Percentiles rank a stretch among this genome's conserved stretches.
Evolutionary conservation across 2,797 vertebrate genomes (phyloP).

Genomic region (Telmatherina bonti): DNA sequence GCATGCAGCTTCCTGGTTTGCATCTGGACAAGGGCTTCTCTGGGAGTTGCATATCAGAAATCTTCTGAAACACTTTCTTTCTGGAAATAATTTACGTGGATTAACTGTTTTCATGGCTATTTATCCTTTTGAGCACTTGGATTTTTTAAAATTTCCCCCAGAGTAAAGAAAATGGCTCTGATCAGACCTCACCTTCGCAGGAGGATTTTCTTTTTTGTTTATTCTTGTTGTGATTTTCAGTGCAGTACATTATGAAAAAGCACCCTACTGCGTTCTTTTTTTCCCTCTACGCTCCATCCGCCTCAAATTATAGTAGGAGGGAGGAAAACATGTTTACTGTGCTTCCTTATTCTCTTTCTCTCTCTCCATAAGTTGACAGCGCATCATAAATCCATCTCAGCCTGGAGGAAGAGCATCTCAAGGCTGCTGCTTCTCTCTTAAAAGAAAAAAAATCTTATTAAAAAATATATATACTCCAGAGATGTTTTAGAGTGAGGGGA

Average conservation of each 20-base stretch:
- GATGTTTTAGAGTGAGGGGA: conserved; percentile 17
- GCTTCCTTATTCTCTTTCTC: conserved; percentile 60
- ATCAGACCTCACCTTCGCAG: conserved; percentile 15
- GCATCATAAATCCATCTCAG: conserved; percentile 76
- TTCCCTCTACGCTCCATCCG: conserved; percentile 31
- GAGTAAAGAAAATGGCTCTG: not conserved
- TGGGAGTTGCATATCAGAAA: not conserved
- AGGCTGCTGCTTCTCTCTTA: conserved; percentile 52
- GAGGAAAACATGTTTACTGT: conserved; percentile 74
- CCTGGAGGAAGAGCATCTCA: conserved; percentile 72
- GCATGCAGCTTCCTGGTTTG: not conserved
- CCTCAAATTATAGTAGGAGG: conserved; percentile 63
- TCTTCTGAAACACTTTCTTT: not conserved
- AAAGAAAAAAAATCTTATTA: conserved; percentile 65
- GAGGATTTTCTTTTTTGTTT: conserved; percentile 18
- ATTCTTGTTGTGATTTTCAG: conserved; percentile 49
- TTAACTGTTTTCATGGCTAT: not conserved
- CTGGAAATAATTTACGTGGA: not conserved
- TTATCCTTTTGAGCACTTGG: not conserved
- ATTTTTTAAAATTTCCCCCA: not conserved
- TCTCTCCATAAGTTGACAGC: conserved; percentile 57
- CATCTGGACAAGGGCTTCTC: no score
- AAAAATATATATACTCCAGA: conserved; percentile 30
- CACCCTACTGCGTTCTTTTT: conserved; percentile 43
- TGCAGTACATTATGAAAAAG: conserved; percentile 54